These are phyloP conservation scores for Leptarthrus brevirostris DNA, from an alignment of 2,888 invertebrate species.

Conservation along the genomic window DNA sequence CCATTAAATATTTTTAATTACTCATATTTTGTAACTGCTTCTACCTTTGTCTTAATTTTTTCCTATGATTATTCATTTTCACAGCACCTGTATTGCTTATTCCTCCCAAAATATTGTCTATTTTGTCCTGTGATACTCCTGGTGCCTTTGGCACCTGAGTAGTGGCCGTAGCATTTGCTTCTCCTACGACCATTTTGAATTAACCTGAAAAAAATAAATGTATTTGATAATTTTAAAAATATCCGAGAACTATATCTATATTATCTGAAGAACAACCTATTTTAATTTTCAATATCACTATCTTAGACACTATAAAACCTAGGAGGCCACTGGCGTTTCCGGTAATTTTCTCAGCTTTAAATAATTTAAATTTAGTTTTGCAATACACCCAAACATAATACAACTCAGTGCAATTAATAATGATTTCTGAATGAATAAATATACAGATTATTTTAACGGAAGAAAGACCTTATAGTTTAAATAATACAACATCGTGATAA, in stretches of 20 bases:
- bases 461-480: background rate
- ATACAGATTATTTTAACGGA: slow-evolving; percentile 27
- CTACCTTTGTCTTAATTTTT: slow-evolving; percentile 90
- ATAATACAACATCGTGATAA: slow-evolving; percentile 17
- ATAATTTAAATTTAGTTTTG: slow-evolving; percentile 10
- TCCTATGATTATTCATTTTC: slow-evolving; percentile 88
- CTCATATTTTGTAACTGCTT: slow-evolving; percentile 50
- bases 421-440: slow-evolving; percentile 24
- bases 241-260: background rate
- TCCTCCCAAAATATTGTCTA: slow-evolving; percentile 91
- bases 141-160: slow-evolving; percentile 60
- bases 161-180: slow-evolving; percentile 63
- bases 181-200: slow-evolving; percentile 85
- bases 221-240: background rate
- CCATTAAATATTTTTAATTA: slow-evolving; percentile 1
- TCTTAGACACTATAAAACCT: slow-evolving; percentile 1
- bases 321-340: background rate
- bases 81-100: slow-evolving; percentile 91
- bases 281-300: slow-evolving; percentile 46
- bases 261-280: slow-evolving; percentile 38
- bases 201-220: slow-evolving; percentile 43
- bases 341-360: too few relatives aligned
- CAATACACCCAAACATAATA: slow-evolving; percentile 4
- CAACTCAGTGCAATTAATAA: slow-evolving; percentile 12
- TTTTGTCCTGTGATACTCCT: slow-evolving; percentile 70